A percentile compares a stretch with the other conserved stretches of the same genome.
phyloP scores from a whole-genome alignment of 2,113 vertebrate species.

The Cyrtonyx montezumae region DNA sequence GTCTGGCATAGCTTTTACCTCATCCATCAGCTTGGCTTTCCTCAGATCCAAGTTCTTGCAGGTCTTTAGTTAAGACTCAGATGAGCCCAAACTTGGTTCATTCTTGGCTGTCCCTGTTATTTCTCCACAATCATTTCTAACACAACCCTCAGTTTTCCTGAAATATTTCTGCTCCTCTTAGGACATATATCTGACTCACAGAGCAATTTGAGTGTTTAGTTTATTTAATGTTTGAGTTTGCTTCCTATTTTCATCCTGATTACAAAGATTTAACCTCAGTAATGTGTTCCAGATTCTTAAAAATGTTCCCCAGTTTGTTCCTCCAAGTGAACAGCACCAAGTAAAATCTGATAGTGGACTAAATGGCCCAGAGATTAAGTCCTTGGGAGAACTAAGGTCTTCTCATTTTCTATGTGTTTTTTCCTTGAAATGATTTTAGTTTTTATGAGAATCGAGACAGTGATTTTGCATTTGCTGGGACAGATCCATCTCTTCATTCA shows the following conservation, averaged over 20 bases:
- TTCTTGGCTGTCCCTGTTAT: neutral
- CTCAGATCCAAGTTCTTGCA: neutral
- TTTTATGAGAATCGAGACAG: neutral
- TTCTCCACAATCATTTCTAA: neutral
- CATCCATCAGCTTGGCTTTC: neutral
- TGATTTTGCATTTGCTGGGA: neutral
- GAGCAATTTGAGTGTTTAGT: neutral
- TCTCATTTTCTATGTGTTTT: neutral
- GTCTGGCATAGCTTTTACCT: neutral
- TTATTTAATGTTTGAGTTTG: conserved; percentile 11
- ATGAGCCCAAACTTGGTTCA: neutral
- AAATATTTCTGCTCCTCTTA: neutral
- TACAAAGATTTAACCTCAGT: conserved; percentile 6
- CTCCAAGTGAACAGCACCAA: neutral
- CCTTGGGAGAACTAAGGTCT: neutral
- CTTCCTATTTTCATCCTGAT: conserved; percentile 21
- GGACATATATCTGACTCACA: neutral
- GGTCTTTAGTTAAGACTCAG: neutral
- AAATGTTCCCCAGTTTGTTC: neutral
- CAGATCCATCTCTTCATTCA: neutral
- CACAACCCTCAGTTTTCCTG: neutral
- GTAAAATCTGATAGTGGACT: neutral
- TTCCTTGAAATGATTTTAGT: neutral
- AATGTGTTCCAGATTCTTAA: conserved; percentile 35
- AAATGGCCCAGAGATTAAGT: neutral